Evolutionary conservation across 2,113 vertebrate genomes (phyloP).

Genomic region (Oncorhynchus masou): DNA sequence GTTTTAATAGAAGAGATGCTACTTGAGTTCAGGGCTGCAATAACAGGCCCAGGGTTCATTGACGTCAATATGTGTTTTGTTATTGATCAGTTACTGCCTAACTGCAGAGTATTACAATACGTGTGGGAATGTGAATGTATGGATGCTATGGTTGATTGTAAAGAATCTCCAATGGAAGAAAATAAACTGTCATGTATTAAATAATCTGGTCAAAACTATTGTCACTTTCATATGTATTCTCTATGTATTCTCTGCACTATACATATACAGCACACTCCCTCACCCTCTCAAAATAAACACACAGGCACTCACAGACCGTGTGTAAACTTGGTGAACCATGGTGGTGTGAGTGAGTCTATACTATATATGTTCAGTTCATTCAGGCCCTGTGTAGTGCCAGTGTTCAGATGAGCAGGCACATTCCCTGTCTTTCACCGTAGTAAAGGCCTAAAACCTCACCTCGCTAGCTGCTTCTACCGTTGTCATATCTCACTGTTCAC

Average conservation of each 20-base stretch:
- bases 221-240: too few species aligned
- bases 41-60: too few species aligned
- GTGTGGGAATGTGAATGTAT: too few species aligned
- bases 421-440: constrained; percentile 64
- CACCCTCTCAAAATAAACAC: constrained; percentile 17
- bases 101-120: too few species aligned
- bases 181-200: too few species aligned
- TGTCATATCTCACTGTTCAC: constrained; percentile 43
- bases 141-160: too few species aligned
- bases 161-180: too few species aligned
- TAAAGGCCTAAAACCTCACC: constrained; percentile 31
- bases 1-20: too few species aligned
- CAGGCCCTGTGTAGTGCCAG: constrained; percentile 21
- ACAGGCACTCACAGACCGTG: constrained; percentile 11
- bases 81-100: too few species aligned
- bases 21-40: too few species aligned
- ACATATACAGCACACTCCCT: not conserved
- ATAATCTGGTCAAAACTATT: too few species aligned
- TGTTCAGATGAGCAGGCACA: constrained; percentile 70
- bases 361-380: constrained; percentile 26
- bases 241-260: not conserved
- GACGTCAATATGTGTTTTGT: too few species aligned
- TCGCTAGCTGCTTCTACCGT: constrained; percentile 61
- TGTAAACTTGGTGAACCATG: constrained; percentile 65
- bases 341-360: constrained; percentile 8